A percentile compares a stretch with the other conserved stretches of the same genome.
phyloP scores from a whole-genome alignment of 2,113 vertebrate species.

The Nothocercus nigrocapillus region DNA sequence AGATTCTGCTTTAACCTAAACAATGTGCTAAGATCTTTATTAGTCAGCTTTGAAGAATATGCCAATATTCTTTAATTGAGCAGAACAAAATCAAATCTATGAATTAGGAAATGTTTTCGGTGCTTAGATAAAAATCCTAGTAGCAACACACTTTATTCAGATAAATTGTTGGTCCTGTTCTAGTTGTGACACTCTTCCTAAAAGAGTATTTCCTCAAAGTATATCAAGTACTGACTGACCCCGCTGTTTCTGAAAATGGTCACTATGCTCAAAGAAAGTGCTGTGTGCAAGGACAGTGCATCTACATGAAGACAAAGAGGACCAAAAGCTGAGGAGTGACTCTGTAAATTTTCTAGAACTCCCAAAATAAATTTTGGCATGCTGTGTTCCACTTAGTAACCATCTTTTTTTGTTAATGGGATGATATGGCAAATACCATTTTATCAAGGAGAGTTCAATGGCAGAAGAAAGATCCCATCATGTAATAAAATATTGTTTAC shows the following conservation, averaged over 20 bases:
- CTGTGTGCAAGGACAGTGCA: fast-evolving
- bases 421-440: fast-evolving
- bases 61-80: not conserved
- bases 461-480: not conserved
- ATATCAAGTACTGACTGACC: not conserved
- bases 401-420: fast-evolving
- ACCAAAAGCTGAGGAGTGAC: fast-evolving
- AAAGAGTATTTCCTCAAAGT: not conserved
- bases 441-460: not conserved
- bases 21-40: not conserved
- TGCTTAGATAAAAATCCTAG: not conserved
- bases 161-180: fast-evolving
- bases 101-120: not conserved
- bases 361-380: not conserved
- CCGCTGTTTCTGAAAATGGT: fast-evolving
- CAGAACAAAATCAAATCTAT: not conserved
- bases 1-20: conserved; percentile 23
- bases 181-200: not conserved
- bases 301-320: not conserved
- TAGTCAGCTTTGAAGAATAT: not conserved
- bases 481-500: not conserved
- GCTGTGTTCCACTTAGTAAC: fast-evolving
- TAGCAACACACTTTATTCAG: not conserved
- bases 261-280: not conserved
- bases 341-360: not conserved